These are phyloP conservation scores for Alloscopus bannaensis DNA, from an alignment of 2,888 invertebrate genomes.

Conservation along the genomic window DNA sequence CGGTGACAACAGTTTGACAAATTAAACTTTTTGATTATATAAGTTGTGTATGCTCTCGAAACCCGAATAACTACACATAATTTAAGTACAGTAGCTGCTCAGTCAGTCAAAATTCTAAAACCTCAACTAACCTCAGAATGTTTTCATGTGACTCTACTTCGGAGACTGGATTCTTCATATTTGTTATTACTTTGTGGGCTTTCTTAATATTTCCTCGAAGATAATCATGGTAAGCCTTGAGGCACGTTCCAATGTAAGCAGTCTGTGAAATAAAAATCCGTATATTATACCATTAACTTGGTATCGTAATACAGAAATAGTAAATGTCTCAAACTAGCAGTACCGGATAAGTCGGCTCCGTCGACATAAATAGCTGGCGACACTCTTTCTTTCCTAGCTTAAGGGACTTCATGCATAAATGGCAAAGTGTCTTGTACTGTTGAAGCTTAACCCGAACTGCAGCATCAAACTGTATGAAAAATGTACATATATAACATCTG, in stretches of 20 bases:
- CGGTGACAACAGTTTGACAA: no score
- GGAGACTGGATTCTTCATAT: slow-evolving; percentile 13
- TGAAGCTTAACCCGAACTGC: slow-evolving; percentile 74
- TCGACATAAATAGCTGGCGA: slow-evolving; percentile 30
- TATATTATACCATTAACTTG: no score
- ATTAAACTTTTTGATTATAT: no score
- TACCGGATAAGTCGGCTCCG: slow-evolving; percentile 38
- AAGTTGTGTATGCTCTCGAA: no score
- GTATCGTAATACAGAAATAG: background rate
- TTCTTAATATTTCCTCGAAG: slow-evolving; percentile 81
- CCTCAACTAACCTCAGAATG: slow-evolving; percentile 43
- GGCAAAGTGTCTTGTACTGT: slow-evolving; percentile 81
- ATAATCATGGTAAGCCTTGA: slow-evolving; percentile 82
- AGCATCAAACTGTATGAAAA: slow-evolving; percentile 49
- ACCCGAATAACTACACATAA: background rate
- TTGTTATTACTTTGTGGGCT: slow-evolving; percentile 79
- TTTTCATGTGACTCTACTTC: slow-evolving; percentile 70
- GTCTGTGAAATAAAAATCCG: slow-evolving; percentile 45
- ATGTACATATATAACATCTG: background rate
- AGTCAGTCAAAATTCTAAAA: slow-evolving; percentile 40
- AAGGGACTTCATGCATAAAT: slow-evolving; percentile 79
- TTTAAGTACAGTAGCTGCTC: slow-evolving; percentile 8
- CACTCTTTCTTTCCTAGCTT: slow-evolving; percentile 76
- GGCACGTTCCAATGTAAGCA: slow-evolving; percentile 77
- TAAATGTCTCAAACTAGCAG: background rate